Evolutionary conservation across 92 coral and sea anemone species (phyloP).

Genomic region (Zoanthus sociatus): DNA sequence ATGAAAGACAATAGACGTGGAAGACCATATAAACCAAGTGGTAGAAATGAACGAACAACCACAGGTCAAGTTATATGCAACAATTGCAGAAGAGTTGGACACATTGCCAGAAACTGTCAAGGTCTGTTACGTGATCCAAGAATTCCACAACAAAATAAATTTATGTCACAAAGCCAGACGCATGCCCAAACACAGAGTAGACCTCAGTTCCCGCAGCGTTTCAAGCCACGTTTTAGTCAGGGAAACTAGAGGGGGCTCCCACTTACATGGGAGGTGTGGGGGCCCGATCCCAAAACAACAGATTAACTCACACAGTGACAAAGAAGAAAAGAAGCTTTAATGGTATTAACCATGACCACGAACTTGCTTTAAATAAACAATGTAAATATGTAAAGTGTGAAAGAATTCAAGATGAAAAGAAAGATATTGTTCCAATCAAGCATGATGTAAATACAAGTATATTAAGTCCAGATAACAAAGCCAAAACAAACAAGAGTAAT

Average conservation of each 20-base stretch:
- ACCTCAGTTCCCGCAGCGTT: not conserved
- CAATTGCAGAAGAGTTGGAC: not conserved
- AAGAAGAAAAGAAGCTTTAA: not conserved
- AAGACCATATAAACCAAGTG: conserved; percentile 4
- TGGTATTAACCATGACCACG: not conserved
- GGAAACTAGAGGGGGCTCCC: not conserved
- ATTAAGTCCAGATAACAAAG: not conserved
- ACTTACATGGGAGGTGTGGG: not conserved
- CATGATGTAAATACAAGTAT: not conserved
- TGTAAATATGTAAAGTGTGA: conserved; percentile 11
- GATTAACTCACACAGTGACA: not conserved
- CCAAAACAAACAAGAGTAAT: no score
- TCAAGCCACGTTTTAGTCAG: not conserved
- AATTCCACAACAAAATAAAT: not conserved
- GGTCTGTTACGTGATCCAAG: not conserved
- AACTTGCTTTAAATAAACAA: not conserved
- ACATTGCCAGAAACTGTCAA: not conserved
- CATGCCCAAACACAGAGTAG: not conserved
- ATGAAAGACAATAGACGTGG: conserved; percentile 11
- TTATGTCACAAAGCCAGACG: not conserved
- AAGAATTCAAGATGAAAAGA: not conserved
- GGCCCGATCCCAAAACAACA: not conserved
- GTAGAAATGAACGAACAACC: conserved; percentile 14
- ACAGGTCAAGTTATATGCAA: conserved; percentile 12
- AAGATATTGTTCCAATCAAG: conserved; percentile 3